Conservation (phyloP, 1,140 invertebrate species). For the Papilio glaucus region DNA sequence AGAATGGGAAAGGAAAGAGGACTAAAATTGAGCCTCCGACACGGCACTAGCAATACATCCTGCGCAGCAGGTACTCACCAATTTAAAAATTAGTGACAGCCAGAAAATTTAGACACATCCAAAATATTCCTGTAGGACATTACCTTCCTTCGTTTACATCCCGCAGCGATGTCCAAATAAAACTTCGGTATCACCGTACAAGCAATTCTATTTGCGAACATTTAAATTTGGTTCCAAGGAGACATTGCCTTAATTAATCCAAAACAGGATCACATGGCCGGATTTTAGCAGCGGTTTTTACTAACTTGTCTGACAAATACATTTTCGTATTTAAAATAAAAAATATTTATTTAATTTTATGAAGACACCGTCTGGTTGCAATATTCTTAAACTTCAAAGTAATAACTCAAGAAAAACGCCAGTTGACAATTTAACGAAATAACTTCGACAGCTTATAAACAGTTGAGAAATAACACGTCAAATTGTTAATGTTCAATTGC, state of each 20-base stretch:
- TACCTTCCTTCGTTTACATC: conserved; percentile 10
- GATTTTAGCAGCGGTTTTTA: background rate
- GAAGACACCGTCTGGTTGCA: background rate
- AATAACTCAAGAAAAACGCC: no score
- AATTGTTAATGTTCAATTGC: no score
- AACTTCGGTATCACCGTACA: no score
- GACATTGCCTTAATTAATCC: no score
- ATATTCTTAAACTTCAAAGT: no score
- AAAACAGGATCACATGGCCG: background rate
- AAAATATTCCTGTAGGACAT: background rate
- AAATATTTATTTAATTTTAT: background rate
- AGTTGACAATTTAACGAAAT: no score
- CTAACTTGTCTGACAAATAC: background rate
- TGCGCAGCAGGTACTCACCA: no score
- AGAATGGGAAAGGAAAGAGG: no score
- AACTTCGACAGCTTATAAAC: no score
- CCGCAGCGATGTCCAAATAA: background rate
- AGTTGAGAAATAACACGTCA: no score
- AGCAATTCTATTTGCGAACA: background rate
- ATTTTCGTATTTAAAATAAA: background rate
- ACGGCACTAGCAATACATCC: background rate
- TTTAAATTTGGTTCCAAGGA: no score
- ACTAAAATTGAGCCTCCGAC: background rate
- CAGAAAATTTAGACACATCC: background rate
- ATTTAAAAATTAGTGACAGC: background rate